phyloP scores from a whole-genome alignment of 2,888 invertebrate genomes.

The Bellardia bayeri region DNA sequence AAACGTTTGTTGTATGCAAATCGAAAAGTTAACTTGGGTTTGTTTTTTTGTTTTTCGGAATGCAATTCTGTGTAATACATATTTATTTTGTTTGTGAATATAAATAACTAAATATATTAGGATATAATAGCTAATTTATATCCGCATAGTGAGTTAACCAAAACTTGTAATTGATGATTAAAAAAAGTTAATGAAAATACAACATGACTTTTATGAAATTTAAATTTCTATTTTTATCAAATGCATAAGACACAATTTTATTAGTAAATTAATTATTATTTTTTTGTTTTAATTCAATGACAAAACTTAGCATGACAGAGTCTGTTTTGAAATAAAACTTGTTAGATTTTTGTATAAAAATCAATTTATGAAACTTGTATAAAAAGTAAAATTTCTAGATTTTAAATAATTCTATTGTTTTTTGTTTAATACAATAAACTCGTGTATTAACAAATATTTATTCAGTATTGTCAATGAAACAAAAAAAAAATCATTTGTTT shows the following conservation, averaged over 20 bases:
- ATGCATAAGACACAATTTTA: background rate
- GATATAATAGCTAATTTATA: conserved; percentile 1
- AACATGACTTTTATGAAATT: conserved; percentile 20
- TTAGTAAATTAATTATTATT: background rate
- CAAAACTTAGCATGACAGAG: background rate
- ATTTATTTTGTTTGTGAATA: background rate
- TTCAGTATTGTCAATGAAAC: background rate
- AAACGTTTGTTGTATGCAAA: conserved; percentile 31
- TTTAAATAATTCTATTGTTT: conserved; percentile 7
- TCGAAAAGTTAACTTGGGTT: background rate
- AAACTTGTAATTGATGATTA: conserved; percentile 14
- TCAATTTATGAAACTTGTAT: background rate
- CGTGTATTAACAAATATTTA: background rate
- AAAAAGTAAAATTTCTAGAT: conserved; percentile 24
- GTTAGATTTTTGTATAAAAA: background rate
- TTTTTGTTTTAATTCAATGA: conserved; percentile 17
- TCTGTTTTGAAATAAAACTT: conserved; percentile 26
- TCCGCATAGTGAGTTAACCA: conserved; percentile 32
- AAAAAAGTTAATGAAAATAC: background rate
- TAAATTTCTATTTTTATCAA: background rate
- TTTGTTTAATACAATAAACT: conserved; percentile 7
- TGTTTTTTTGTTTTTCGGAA: background rate
- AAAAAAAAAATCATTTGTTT: background rate
- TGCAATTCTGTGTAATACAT: background rate
- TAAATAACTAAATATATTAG: background rate